These are phyloP conservation scores for Hoplodrina blanda DNA, from an alignment of 2,888 invertebrate genomes.

Conservation along the genomic window DNA sequence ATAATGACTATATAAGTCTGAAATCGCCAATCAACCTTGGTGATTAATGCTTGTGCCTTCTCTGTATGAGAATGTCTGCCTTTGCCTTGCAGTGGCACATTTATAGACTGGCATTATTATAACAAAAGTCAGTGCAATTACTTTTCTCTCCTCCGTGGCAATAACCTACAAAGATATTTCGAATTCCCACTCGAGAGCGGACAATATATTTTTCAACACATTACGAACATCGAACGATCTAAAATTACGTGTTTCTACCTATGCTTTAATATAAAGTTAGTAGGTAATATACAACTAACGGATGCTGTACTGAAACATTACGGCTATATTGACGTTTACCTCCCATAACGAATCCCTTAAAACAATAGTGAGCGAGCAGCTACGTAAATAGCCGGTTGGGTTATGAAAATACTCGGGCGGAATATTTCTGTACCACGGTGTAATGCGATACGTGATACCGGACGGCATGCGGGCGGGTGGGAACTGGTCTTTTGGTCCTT, in stretches of 20 bases:
- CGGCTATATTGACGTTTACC: constrained; percentile 14
- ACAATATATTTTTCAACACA: background rate
- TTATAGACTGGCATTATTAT: too few species aligned
- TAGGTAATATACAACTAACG: constrained; percentile 1
- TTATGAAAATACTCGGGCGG: constrained; percentile 67
- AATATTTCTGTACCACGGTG: constrained; percentile 61
- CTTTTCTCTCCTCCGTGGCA: background rate
- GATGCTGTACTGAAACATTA: constrained; percentile 9
- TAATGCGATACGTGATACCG: constrained; percentile 59
- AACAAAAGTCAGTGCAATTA: constrained; percentile 2
- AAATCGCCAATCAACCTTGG: too few species aligned
- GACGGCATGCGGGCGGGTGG: constrained; percentile 36
- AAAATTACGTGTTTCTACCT: background rate
- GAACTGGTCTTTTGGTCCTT: constrained; percentile 8
- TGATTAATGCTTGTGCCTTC: too few species aligned
- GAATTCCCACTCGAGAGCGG: background rate
- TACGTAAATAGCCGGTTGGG: constrained; percentile 58
- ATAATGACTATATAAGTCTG: too few species aligned
- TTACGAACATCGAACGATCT: background rate
- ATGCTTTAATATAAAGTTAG: background rate
- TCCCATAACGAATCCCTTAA: constrained; percentile 49
- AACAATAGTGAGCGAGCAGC: constrained; percentile 55
- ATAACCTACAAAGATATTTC: background rate
- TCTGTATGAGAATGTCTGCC: too few species aligned
- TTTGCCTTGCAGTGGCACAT: too few species aligned